phyloP scores from a whole-genome alignment of 2,113 vertebrate genomes.

The Thymallus thymallus region DNA sequence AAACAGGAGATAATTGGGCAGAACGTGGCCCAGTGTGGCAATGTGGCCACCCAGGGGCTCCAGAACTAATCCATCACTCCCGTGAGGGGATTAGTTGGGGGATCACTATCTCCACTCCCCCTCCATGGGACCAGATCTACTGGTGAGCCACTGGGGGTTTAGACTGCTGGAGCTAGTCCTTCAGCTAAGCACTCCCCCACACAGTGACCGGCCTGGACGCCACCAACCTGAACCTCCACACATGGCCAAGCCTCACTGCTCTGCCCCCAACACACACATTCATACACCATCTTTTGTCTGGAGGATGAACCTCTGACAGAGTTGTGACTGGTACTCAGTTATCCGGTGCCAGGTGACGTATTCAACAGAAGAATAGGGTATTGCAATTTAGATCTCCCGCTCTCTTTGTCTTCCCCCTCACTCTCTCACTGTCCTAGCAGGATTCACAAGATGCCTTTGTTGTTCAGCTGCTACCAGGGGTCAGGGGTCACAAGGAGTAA shows the following conservation, averaged over 20 bases:
- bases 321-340: neutral
- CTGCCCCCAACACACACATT: neutral
- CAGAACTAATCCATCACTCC: constrained; percentile 35
- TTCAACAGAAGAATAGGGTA: neutral
- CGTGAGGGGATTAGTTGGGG: constrained; percentile 37
- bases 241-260: neutral
- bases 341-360: neutral
- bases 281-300: neutral
- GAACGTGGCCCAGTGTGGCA: constrained; percentile 36
- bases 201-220: neutral
- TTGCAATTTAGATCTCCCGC: neutral
- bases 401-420: neutral
- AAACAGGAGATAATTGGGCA: constrained; percentile 51
- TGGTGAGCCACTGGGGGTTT: constrained; percentile 15
- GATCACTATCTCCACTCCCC: constrained; percentile 34
- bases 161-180: constrained; percentile 1
- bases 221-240: neutral
- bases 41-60: constrained; percentile 28
- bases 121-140: neutral
- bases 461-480: constrained; percentile 8
- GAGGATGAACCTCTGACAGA: neutral
- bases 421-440: neutral
- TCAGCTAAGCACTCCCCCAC: neutral
- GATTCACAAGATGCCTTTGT: constrained; percentile 11
- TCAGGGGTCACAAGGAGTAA: constrained; percentile 32